Conservation (phyloP, 2,888 invertebrate species). For the Drosophila borealis region DNA sequence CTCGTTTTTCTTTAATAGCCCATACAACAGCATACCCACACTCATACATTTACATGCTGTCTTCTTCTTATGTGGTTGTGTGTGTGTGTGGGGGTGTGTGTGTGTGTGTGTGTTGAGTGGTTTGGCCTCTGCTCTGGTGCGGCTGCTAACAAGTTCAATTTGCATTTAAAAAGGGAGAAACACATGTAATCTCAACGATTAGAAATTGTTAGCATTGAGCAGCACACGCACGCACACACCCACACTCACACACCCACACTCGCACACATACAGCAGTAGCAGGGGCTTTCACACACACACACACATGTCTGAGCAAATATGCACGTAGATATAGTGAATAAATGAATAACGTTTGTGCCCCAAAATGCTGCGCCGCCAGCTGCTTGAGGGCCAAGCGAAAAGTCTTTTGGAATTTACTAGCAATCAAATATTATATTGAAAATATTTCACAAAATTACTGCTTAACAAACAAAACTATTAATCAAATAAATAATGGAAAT, state of each 20-base stretch:
- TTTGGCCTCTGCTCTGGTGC: conserved; percentile 55
- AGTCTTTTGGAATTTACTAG: conserved; percentile 11
- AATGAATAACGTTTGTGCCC: conserved; percentile 54
- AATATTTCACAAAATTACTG: neutral
- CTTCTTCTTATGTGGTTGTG: neutral
- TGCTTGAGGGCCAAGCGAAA: conserved; percentile 43
- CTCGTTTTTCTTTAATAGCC: conserved; percentile 43
- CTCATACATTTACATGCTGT: neutral
- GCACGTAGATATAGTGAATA: conserved; percentile 33
- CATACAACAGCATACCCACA: conserved; percentile 10
- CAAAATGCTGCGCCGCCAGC: conserved; percentile 30
- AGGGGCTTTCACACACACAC: neutral
- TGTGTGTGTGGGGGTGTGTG: neutral
- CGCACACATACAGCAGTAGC: neutral
- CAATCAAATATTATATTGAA: neutral
- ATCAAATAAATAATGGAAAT: neutral
- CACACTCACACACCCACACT: conserved; percentile 4
- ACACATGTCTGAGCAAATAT: conserved; percentile 8
- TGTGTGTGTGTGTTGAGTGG: conserved; percentile 42
- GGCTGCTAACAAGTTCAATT: conserved; percentile 77
- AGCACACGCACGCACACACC: conserved; percentile 24
- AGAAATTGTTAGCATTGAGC: conserved; percentile 73
- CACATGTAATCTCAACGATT: conserved; percentile 79
- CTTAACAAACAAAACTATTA: neutral
- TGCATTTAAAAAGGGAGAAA: conserved; percentile 75